Percentiles rank a stretch among this genome's conserved stretches.
phyloP scores from a whole-genome alignment of 2,888 invertebrate genomes.

The Rosalia funebris region DNA sequence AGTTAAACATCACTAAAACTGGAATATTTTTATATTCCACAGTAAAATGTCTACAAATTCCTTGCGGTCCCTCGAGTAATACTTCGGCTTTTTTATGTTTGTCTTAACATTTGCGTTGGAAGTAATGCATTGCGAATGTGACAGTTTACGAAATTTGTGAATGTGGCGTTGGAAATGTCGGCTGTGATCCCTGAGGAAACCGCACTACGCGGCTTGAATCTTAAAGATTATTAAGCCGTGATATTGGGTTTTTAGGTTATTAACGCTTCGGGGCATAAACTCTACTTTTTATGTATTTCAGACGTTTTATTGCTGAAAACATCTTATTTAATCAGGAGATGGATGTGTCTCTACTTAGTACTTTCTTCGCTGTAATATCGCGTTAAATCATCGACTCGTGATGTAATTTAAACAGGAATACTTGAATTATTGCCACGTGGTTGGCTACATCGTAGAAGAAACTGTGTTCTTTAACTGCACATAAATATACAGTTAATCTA shows the following conservation, averaged over 20 bases:
- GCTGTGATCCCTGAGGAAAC: conserved; percentile 18
- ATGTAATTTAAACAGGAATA: background rate
- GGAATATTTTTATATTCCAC: background rate
- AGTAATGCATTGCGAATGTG: conserved; percentile 27
- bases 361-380: conserved; percentile 6
- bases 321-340: conserved; percentile 24
- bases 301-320: conserved; percentile 23
- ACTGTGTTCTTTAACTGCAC: no score
- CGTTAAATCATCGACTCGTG: conserved; percentile 6
- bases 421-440: no score
- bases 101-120: conserved; percentile 20
- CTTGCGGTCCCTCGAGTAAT: conserved; percentile 3
- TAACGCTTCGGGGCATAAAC: conserved; percentile 21
- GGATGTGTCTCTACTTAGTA: conserved; percentile 20
- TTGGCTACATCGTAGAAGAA: no score
- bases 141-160: conserved; percentile 23
- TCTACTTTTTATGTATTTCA: conserved; percentile 20
- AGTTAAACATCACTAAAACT: no score
- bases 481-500: no score
- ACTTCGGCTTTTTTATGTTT: conserved; percentile 15
- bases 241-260: conserved; percentile 28
- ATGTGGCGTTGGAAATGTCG: conserved; percentile 20
- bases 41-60: conserved; percentile 1
- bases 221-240: conserved; percentile 26
- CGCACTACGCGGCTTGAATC: conserved; percentile 24